These are phyloP conservation scores for Mesembrinibis cayennensis DNA, from an alignment of 2,113 vertebrate genomes.

Conservation along the genomic window DNA sequence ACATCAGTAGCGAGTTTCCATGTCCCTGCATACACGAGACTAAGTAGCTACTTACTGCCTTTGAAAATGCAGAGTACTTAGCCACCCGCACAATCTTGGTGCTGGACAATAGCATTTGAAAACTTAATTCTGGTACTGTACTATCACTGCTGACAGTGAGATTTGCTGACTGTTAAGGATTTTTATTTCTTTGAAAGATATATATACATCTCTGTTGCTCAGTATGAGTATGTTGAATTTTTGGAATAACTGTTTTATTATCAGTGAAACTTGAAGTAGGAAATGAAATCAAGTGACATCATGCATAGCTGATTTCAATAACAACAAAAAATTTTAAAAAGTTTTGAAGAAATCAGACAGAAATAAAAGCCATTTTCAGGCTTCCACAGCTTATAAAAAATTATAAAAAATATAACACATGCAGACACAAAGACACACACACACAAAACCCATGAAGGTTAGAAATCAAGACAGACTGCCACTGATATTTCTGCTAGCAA, in stretches of 20 bases:
- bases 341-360: not conserved
- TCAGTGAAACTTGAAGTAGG: not conserved
- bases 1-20: not conserved
- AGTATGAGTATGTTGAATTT: not conserved
- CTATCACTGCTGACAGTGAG: not conserved
- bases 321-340: not conserved
- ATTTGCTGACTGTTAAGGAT: not conserved
- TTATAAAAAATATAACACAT: not conserved
- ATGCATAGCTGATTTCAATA: not conserved
- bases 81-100: not conserved
- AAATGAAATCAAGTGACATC: not conserved
- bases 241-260: not conserved
- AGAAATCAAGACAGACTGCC: not conserved
- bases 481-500: not conserved
- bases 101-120: not conserved
- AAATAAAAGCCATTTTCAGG: not conserved
- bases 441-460: fast-evolving
- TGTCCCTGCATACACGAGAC: not conserved
- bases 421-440: fast-evolving
- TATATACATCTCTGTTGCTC: not conserved
- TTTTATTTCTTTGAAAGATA: not conserved
- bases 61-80: not conserved
- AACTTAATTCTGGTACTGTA: not conserved
- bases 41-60: not conserved
- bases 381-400: not conserved